Evolutionary conservation across 2,888 invertebrate species (phyloP), one percentile per base, ranked within the genome.

Genomic region (Latrodectus elegans): DNA sequence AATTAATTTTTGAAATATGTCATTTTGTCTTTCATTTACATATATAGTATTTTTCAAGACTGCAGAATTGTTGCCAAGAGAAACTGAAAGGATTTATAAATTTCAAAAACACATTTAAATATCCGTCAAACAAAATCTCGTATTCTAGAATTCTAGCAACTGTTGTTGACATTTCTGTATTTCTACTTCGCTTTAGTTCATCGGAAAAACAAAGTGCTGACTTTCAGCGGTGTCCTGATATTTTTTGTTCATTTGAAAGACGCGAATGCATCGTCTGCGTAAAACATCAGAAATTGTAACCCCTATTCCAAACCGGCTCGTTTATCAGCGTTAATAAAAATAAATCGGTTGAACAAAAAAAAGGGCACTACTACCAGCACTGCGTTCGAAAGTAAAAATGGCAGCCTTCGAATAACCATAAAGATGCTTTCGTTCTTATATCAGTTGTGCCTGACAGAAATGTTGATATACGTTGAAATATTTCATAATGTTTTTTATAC

Each of bases 281-380:
- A 51, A 22, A 22, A 64, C 53, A 55, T 67, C 15, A 38, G 49
- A 67, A 75, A 65, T 51, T 65, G 77, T 70, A 77, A 72, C 76
- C 81, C 53, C 72, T 67, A 75, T 67, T 65, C 75, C 77, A 65
- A 81, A 81, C 64, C 72, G 38, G 22, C 55, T 67, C 86, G 81
- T 87, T 87, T 87, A 87, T 87, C 86, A 87, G 73, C 77, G 81
- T 87, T 87, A 87, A 87, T 87, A 87, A 81, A 87, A 87, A 82
- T 81, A 81, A 87, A 87, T 81, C 81, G 86, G 55, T 67, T 12
- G 67, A 67, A 68, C 68, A 72, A 81, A 76, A 86, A 73, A 74
- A 78, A 85, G 81, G 65, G 68, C 26, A 81, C 85, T 75, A 55
- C 80, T 65, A 85, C 76, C 81, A 60, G 67, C 22, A 70, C 78